A percentile compares a stretch with the other conserved stretches of the same genome.
phyloP scores from a whole-genome alignment of 2,888 invertebrate species.

The Ectemnius cavifrons region DNA sequence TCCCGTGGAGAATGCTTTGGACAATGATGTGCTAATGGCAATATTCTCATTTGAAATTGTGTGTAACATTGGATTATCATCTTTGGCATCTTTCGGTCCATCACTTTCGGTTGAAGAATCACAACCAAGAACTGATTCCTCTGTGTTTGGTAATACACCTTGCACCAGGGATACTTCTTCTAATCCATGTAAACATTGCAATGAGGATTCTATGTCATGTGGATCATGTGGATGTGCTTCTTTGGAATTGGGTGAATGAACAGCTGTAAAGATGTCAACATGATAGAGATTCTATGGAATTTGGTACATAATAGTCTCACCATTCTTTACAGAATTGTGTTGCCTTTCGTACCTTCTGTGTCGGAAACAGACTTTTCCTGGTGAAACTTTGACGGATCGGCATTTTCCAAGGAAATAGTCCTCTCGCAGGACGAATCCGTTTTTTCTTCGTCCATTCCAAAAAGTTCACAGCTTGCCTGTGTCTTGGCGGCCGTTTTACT shows the following conservation, averaged over 20 bases:
- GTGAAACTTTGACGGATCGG: conserved; percentile 9
- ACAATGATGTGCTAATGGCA: too few species aligned
- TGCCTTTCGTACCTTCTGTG: conserved; percentile 31
- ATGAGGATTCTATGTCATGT: not conserved
- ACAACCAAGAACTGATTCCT: not conserved
- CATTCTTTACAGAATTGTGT: not conserved
- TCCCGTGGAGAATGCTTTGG: too few species aligned
- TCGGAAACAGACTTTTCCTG: conserved; percentile 1
- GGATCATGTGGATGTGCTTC: conserved; percentile 1
- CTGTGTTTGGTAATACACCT: not conserved
- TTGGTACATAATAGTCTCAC: not conserved
- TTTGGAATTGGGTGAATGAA: not conserved
- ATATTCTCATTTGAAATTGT: too few species aligned
- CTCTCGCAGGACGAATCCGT: conserved; percentile 11
- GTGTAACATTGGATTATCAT: not conserved
- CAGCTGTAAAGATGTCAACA: not conserved
- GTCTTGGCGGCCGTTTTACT: not conserved
- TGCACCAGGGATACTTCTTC: not conserved
- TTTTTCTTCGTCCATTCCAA: conserved; percentile 44
- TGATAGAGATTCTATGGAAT: not conserved
- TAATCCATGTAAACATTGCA: not conserved
- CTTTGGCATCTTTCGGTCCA: not conserved
- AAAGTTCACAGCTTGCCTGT: conserved; percentile 7
- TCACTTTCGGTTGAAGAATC: not conserved
- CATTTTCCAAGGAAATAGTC: not conserved